phyloP scores from a whole-genome alignment of 1,140 invertebrate genomes.

The Trinorchestia longiramus region DNA sequence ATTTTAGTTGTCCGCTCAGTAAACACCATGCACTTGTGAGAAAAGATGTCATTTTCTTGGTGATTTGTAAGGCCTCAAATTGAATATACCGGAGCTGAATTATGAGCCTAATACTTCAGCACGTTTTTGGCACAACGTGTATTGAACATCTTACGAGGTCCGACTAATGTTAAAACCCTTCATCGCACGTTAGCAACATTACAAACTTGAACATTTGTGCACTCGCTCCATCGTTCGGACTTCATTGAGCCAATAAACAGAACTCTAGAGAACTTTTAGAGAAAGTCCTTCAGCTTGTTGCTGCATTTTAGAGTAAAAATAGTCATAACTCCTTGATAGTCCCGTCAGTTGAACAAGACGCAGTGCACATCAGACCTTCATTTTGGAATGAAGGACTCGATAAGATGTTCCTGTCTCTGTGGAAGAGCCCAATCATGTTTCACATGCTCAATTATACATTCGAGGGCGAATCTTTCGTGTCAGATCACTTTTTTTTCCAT shows the following conservation, averaged over 20 bases:
- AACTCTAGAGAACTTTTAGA: background rate
- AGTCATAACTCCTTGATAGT: background rate
- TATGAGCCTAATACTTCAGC: too few relatives aligned
- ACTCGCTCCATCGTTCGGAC: background rate
- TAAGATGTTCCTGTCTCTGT: background rate
- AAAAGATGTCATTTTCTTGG: too few relatives aligned
- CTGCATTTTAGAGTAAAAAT: background rate
- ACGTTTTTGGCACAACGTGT: too few relatives aligned
- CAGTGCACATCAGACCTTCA: background rate
- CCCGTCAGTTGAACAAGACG: background rate
- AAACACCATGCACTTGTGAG: too few relatives aligned
- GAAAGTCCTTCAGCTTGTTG: background rate
- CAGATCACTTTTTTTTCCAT: background rate
- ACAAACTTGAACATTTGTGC: background rate
- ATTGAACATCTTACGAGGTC: too few relatives aligned
- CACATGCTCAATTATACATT: conserved; percentile 1
- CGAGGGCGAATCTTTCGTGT: background rate
- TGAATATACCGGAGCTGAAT: too few relatives aligned
- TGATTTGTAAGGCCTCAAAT: too few relatives aligned
- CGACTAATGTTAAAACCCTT: too few relatives aligned
- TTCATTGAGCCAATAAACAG: background rate
- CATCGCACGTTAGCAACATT: background rate
- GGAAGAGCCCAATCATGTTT: background rate
- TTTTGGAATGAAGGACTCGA: background rate
- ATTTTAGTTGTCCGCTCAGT: too few relatives aligned